Percentiles rank a stretch among this genome's conserved stretches.
Conservation (phyloP, 2,888 invertebrate genomes). For the Mythimna albipuncta region DNA sequence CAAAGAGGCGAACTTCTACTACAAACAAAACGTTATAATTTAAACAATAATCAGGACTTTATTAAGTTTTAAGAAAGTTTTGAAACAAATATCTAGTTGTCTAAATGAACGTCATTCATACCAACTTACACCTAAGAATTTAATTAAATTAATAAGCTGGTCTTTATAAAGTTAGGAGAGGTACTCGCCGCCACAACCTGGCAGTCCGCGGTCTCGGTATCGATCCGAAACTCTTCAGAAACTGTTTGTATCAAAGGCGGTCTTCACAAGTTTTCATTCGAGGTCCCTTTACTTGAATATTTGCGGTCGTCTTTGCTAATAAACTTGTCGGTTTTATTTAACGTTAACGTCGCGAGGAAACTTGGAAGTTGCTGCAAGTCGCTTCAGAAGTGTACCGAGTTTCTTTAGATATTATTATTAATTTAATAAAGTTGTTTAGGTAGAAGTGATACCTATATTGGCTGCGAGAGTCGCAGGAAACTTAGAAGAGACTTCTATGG, state of each 20-base stretch:
- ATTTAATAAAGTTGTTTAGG: slow-evolving; percentile 8
- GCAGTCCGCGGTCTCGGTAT: slow-evolving; percentile 18
- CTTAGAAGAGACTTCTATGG: too few species aligned
- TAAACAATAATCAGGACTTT: background rate
- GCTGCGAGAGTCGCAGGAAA: too few species aligned
- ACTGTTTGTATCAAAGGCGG: slow-evolving; percentile 46
- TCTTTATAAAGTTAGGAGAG: slow-evolving; percentile 3
- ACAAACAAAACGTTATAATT: background rate
- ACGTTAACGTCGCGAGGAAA: slow-evolving; percentile 3
- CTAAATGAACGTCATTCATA: slow-evolving; percentile 1
- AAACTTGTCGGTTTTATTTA: slow-evolving; percentile 44
- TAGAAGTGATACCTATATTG: background rate
- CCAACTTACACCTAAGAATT: slow-evolving; percentile 1
- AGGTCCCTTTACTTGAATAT: slow-evolving; percentile 22
- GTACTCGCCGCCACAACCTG: slow-evolving; percentile 16
- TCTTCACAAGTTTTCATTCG: slow-evolving; percentile 37
- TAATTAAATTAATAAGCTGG: slow-evolving; percentile 2
- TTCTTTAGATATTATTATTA: slow-evolving; percentile 15
- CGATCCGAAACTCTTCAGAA: slow-evolving; percentile 23
- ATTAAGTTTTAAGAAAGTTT: background rate
- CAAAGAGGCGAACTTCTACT: background rate
- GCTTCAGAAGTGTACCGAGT: slow-evolving; percentile 2
- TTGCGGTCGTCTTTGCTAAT: slow-evolving; percentile 44
- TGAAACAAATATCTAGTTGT: background rate
- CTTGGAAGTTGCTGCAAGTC: slow-evolving; percentile 14